Evolutionary conservation across 1,140 invertebrate species (phyloP), one percentile per base, ranked within the genome.

Genomic region (Cydia pomonella): DNA sequence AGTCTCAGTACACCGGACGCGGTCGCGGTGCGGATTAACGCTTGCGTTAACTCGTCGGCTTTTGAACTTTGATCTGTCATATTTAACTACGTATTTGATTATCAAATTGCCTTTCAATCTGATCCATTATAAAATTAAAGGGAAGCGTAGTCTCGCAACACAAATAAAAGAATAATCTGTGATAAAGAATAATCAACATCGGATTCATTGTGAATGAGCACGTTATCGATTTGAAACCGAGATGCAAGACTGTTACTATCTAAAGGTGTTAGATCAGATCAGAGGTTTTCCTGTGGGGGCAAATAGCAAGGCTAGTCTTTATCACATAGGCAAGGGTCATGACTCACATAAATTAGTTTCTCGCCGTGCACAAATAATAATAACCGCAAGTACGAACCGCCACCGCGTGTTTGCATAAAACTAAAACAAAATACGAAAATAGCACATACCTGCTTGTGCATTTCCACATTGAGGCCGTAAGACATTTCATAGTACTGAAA

Each of bases 401-500:
- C 18, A 23, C 21, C 53, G 21, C 18, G 53, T 59, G 1, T 23
- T 23, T 23, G 53, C 53, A 25, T 38, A 27, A 73, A 27, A 59
- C 73, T 27, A 38, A 62, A 75, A 74, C 74, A 18, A 79, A 77
- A 72, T 74, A 73, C 64, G 76, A 72, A 73, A 75, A 12, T 75
- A 38, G 71, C 76, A 90, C 95, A 95, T 95, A 98, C 97, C 97
- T 99, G 99, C 96, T 99, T 99, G 94, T 99, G 98, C 98, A 99
- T 99, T 95, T 99, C 99, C 85, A 99, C 98, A 94, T 99, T 99
- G 89, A 99, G 95, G 81, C 98, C 98, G 94, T 99, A 99, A 33
- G 98, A 99, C 98, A 99, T 99, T 95, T 99, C 99, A 95, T 99
- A 99, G 94, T 99, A 99, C 98, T 99, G 96, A 84, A 97, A 97